Conservation (phyloP, 2,797 vertebrate genomes). For the Sebastes alutus region DNA sequence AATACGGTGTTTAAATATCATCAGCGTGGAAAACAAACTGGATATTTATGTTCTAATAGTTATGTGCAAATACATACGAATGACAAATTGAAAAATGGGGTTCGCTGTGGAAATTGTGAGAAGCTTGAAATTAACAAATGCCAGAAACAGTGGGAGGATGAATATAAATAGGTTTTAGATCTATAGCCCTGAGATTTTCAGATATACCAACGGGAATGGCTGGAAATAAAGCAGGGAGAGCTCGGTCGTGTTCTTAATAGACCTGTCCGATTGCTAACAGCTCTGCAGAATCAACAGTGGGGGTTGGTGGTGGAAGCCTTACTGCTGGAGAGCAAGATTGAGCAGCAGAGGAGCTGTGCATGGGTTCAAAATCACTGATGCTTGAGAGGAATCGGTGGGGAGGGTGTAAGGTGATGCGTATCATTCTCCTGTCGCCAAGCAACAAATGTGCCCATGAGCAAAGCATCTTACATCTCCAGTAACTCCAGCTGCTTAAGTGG, state of each 20-base stretch:
- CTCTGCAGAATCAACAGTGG: constrained; percentile 22
- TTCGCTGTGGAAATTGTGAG: background rate
- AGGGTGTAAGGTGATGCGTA: constrained; percentile 20
- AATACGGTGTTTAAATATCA: background rate
- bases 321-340: background rate
- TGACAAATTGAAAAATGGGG: constrained; percentile 11
- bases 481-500: background rate
- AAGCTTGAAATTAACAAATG: background rate
- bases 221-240: background rate
- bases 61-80: constrained; percentile 5
- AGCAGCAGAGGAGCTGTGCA: constrained; percentile 10
- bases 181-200: background rate
- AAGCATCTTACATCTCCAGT: constrained; percentile 7
- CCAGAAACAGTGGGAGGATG: background rate
- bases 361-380: constrained; percentile 37
- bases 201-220: background rate
- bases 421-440: constrained; percentile 37
- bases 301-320: constrained; percentile 19
- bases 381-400: constrained; percentile 15
- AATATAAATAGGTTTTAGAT: background rate
- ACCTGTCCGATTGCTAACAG: constrained; percentile 27
- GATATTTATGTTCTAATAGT: constrained; percentile 12
- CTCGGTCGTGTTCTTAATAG: constrained; percentile 4
- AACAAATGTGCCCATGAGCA: constrained; percentile 55
- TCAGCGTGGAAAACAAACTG: background rate